Percentiles rank a stretch among this genome's conserved stretches.
Conservation (phyloP, 2,888 invertebrate genomes). For the Monochamus alternatus region DNA sequence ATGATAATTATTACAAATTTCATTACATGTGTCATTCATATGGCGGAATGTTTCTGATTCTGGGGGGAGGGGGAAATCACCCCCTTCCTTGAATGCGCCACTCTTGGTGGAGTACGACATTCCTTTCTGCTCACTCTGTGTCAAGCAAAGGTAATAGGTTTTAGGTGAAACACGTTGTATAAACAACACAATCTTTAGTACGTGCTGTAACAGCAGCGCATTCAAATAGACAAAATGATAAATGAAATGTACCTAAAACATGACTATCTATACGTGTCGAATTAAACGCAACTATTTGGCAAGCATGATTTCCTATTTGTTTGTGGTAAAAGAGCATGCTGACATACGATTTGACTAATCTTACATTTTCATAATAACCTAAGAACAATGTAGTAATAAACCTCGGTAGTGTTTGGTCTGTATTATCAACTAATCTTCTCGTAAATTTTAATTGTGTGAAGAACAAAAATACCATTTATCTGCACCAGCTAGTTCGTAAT, state of each 20-base stretch:
- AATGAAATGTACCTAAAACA: neutral
- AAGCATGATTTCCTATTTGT: constrained; percentile 41
- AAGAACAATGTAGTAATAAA: constrained; percentile 33
- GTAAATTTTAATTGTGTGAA: constrained; percentile 12
- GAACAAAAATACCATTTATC: neutral
- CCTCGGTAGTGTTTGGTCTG: constrained; percentile 27
- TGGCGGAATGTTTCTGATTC: too few relatives aligned
- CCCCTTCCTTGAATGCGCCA: too few relatives aligned
- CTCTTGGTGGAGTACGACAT: too few relatives aligned
- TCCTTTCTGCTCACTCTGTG: neutral
- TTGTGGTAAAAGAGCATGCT: constrained; percentile 40
- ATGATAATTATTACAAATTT: too few relatives aligned
- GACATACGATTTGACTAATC: constrained; percentile 36
- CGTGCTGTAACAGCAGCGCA: neutral
- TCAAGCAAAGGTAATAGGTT: neutral
- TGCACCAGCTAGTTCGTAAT: neutral
- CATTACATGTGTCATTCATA: too few relatives aligned
- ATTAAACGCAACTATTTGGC: constrained; percentile 28
- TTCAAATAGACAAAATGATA: neutral
- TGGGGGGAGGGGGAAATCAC: too few relatives aligned
- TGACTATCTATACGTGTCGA: constrained; percentile 32
- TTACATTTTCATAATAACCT: constrained; percentile 42
- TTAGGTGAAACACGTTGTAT: constrained; percentile 4
- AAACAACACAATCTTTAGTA: neutral
- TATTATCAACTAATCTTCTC: constrained; percentile 16